phyloP scores from a whole-genome alignment of 2,888 invertebrate species.

The Trimorus sp. region DNA sequence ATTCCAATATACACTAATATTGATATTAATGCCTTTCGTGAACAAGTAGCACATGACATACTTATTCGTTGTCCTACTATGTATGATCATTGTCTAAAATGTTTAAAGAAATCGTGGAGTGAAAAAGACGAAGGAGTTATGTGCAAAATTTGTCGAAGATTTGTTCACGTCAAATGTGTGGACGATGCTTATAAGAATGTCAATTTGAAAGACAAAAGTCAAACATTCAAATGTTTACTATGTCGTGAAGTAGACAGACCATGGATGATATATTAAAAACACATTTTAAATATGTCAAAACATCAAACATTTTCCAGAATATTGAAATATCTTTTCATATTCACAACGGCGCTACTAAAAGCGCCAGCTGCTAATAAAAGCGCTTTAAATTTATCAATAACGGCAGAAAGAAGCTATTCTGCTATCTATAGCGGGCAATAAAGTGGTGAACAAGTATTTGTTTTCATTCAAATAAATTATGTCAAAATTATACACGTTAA shows the following conservation, averaged over 20 bases:
- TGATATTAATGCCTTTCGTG: neutral
- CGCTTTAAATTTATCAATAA: too few species aligned
- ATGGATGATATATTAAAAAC: too few species aligned
- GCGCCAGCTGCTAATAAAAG: too few species aligned
- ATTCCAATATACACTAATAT: neutral
- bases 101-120: neutral
- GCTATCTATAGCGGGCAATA: too few species aligned
- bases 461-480: too few species aligned
- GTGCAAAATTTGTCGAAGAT: constrained; percentile 16
- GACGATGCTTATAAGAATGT: neutral
- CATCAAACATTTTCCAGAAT: too few species aligned
- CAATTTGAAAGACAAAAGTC: neutral
- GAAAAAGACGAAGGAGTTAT: constrained; percentile 4
- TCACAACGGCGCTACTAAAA: too few species aligned
- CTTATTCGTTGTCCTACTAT: constrained; percentile 9
- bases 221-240: neutral
- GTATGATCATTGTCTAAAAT: neutral
- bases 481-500: too few species aligned
- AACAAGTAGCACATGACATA: neutral
- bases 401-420: too few species aligned
- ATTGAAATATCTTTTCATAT: too few species aligned
- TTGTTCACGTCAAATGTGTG: neutral
- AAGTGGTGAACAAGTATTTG: too few species aligned
- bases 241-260: neutral
- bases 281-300: too few species aligned